Evolutionary conservation across 2,113 vertebrate genomes (phyloP), one percentile per base, ranked within the genome.

Genomic region (Corythoichthys intestinalis): DNA sequence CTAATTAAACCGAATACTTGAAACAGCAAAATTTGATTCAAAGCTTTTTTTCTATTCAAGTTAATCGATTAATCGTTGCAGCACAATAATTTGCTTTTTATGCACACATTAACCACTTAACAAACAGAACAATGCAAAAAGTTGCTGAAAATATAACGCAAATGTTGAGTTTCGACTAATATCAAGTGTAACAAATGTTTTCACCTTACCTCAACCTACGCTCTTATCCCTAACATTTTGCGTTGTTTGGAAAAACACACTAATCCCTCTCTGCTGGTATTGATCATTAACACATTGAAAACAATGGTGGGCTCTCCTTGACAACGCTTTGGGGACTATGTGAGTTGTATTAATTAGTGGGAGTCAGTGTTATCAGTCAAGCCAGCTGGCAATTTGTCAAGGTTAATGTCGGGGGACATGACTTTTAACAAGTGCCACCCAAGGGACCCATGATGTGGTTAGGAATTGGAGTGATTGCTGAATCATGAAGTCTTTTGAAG

Each of bases 391-490:
- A 15, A 35, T 65, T 69, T 58, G 58, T 83, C 75, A 79, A 84
- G 84, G 84, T 78, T 83, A 85, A 79, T 47, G 70, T 82, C 80
- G 14, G 66, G 47, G 71, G 52, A 74, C 71, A 68, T 83, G 70
- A 71, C 65, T 77, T 77, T 47, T 72, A 60, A 52, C 59, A 56
- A 58, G 72, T 72, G 70, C 77, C 76, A 67, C 53, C 12, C 9
- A 68, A 35, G 79, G 65, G 59, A 72, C 39, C 38, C 14, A 3
- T 7, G 15, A 69, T 44, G 41, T 9, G 20, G 44, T 4, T 67
- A 60, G 60, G 60, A 11, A 41, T 57, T 35, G 49, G 58, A 34
- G 68, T 49, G 77, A 67, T 69, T 75, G 75, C 76, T 83, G 71
- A 82, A 59, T 88, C 85, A 75, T 66, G 60, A 81, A 69, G 44